Evolutionary conservation across 2,888 invertebrate genomes (phyloP).

Genomic region (Palloptera scutellata): DNA sequence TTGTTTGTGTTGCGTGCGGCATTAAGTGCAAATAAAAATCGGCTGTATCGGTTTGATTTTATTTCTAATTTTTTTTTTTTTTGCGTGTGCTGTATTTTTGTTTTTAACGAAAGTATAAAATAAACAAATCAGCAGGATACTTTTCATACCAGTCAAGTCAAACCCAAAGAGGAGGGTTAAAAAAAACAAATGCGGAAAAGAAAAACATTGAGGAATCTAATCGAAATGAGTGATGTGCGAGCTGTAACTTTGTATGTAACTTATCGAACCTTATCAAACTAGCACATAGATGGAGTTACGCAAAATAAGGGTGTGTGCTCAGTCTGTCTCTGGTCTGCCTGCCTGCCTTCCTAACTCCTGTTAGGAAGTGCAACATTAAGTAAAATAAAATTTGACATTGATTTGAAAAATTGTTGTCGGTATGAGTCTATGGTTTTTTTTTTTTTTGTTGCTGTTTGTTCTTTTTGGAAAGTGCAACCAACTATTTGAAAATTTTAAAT

Average conservation of each 20-base stretch:
- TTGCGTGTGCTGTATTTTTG: conserved; percentile 16
- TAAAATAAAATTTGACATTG: conserved; percentile 1
- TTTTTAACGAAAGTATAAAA: conserved; percentile 10
- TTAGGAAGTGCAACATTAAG: too few species aligned
- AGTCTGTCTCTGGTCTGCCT: too few species aligned
- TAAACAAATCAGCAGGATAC: conserved; percentile 38
- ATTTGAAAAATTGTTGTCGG: conserved; percentile 2
- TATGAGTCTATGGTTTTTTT: not conserved
- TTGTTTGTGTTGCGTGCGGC: not conserved
- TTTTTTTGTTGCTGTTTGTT: not conserved
- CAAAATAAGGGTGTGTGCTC: too few species aligned
- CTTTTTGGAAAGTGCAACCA: not conserved
- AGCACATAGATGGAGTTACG: not conserved
- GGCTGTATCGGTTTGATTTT: not conserved
- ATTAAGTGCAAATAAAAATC: conserved; percentile 25
- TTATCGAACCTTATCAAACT: conserved; percentile 1
- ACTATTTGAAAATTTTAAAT: not conserved
- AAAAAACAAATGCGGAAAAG: not conserved
- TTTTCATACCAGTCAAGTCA: not conserved
- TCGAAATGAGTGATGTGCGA: conserved; percentile 9
- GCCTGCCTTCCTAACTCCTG: too few species aligned
- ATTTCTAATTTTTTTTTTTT: conserved; percentile 2
- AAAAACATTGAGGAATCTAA: conserved; percentile 3
- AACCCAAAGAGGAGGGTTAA: not conserved
- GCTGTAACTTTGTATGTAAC: not conserved